Evolutionary conservation across 2,888 invertebrate genomes (phyloP).

Genomic region (Phyto melanocephala): DNA sequence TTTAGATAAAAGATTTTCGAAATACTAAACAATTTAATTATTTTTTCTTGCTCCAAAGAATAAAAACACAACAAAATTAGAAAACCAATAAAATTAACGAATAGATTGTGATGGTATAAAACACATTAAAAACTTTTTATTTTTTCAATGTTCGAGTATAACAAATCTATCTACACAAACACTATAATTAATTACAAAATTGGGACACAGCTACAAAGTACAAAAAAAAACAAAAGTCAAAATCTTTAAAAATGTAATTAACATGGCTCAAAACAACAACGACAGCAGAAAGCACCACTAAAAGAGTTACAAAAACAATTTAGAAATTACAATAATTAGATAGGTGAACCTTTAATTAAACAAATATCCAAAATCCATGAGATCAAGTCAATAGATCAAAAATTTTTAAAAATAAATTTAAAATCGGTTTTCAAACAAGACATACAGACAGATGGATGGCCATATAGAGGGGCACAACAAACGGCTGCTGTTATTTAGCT

Average conservation of each 20-base stretch:
- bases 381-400: conserved; percentile 39
- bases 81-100: conserved; percentile 2
- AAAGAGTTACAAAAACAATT: background rate
- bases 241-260: conserved; percentile 51
- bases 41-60: background rate
- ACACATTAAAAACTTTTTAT: background rate
- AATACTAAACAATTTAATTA: conserved; percentile 22
- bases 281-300: background rate
- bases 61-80: background rate
- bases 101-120: background rate
- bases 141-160: background rate
- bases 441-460: background rate
- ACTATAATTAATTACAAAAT: conserved; percentile 62
- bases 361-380: background rate
- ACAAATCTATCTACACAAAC: conserved; percentile 49
- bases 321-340: conserved; percentile 47
- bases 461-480: background rate
- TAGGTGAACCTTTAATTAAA: conserved; percentile 36
- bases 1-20: conserved; percentile 8
- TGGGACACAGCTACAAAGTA: conserved; percentile 44
- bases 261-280: conserved; percentile 20
- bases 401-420: conserved; percentile 3
- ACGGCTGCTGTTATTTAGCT: background rate
- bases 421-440: background rate
- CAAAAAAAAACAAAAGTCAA: background rate